Percentiles rank a stretch among this genome's conserved stretches.
phyloP scores from a whole-genome alignment of 2,797 vertebrate species.

The Platyrinchus mystaceus region DNA sequence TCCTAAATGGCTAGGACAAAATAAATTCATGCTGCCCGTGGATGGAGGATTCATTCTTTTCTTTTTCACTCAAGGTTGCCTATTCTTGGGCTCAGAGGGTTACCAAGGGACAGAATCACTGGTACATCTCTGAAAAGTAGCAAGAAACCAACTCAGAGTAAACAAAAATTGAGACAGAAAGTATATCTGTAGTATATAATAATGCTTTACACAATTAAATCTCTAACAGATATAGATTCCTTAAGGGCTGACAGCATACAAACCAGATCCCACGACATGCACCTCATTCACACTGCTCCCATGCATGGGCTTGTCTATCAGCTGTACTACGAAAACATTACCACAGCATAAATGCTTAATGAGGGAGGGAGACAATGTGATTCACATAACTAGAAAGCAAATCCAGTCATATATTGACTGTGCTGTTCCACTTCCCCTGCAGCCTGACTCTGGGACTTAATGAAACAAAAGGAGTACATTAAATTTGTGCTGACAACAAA shows the following conservation, averaged over 20 bases:
- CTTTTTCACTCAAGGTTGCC: background rate
- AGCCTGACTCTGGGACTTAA: constrained; percentile 22
- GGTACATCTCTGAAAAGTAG: background rate
- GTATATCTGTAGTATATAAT: background rate
- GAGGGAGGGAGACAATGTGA: constrained; percentile 1
- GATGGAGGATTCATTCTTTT: background rate
- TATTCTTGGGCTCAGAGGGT: background rate
- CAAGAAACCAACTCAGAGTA: background rate
- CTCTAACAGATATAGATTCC: background rate
- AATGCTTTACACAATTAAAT: background rate
- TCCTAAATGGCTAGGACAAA: background rate
- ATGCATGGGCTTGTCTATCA: background rate
- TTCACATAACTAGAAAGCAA: constrained; percentile 40
- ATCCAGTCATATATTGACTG: constrained; percentile 45
- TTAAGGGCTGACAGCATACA: background rate
- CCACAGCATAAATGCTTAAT: constrained; percentile 44
- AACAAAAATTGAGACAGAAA: background rate
- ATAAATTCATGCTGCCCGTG: background rate
- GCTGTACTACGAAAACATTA: background rate
- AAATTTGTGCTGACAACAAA: constrained; percentile 19
- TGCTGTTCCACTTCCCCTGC: background rate
- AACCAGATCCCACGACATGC: background rate
- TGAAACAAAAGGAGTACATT: constrained; percentile 41
- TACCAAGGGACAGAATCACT: background rate
- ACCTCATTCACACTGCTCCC: background rate